Conservation (phyloP, 2,888 invertebrate genomes). For the Suillia variegata region DNA sequence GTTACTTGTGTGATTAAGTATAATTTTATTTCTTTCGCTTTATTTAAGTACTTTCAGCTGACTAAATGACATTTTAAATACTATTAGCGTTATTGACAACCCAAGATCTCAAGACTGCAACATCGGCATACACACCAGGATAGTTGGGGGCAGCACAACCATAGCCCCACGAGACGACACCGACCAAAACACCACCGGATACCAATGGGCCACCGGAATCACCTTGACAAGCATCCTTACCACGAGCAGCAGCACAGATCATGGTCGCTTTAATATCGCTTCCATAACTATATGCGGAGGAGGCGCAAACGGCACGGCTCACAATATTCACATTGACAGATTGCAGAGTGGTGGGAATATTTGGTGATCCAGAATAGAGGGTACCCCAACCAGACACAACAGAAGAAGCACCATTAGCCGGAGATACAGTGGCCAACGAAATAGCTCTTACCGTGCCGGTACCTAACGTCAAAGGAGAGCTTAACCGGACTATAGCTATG, state of each 20-base stretch:
- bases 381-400: conserved; percentile 47
- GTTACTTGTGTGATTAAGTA: too few species aligned
- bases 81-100: background rate
- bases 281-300: conserved; percentile 39
- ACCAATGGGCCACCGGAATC: conserved; percentile 42
- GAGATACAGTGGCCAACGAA: conserved; percentile 31
- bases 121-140: conserved; percentile 9
- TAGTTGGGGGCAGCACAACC: background rate
- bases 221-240: conserved; percentile 21
- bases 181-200: conserved; percentile 25
- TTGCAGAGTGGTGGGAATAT: conserved; percentile 28
- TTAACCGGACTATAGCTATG: conserved; percentile 62
- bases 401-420: conserved; percentile 30
- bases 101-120: background rate
- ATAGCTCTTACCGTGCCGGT: conserved; percentile 36
- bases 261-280: conserved; percentile 19
- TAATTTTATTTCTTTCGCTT: too few species aligned
- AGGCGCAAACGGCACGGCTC: conserved; percentile 32
- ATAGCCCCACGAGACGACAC: conserved; percentile 41
- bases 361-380: background rate
- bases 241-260: conserved; percentile 35
- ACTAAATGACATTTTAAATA: too few species aligned
- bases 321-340: conserved; percentile 35
- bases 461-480: conserved; percentile 27
- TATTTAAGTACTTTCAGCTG: too few species aligned